These are phyloP conservation scores for Corythaixoides concolor DNA, from an alignment of 2,113 vertebrate species.

Conservation along the genomic window DNA sequence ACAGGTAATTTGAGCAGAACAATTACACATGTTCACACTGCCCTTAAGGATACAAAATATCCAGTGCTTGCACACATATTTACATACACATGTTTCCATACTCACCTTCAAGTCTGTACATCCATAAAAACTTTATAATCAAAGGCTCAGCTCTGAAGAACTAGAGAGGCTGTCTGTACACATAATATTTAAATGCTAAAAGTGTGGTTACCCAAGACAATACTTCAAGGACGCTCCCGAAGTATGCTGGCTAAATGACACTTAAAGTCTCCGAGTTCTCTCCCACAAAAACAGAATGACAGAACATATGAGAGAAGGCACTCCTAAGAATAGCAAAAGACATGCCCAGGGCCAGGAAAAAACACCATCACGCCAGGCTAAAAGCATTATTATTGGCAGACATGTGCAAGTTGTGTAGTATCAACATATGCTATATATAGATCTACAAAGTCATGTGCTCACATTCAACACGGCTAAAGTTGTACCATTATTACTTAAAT, in stretches of 20 bases:
- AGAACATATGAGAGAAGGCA: not conserved
- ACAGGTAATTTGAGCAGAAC: not conserved
- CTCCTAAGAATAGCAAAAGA: not conserved
- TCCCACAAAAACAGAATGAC: not conserved
- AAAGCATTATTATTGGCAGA: not conserved
- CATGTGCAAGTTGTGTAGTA: not conserved
- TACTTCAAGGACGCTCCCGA: not conserved
- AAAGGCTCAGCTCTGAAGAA: not conserved
- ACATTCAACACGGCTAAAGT: not conserved
- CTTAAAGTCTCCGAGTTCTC: not conserved
- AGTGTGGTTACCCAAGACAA: not conserved
- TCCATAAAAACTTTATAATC: not conserved
- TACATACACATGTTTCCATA: not conserved
- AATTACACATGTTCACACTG: not conserved
- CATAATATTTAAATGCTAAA: not conserved
- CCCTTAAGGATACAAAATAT: not conserved
- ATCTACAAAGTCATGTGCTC: rapidly evolving
- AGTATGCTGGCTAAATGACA: not conserved
- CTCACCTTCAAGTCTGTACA: not conserved
- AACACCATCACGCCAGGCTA: not conserved
- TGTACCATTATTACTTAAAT: not conserved
- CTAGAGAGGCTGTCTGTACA: not conserved
- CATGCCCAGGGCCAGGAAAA: not conserved
- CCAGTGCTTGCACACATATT: not conserved
- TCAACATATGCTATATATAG: not conserved